These are phyloP conservation scores for Dipodomys stephensi DNA, from an alignment of 2,113 vertebrate species.

Conservation along the genomic window DNA sequence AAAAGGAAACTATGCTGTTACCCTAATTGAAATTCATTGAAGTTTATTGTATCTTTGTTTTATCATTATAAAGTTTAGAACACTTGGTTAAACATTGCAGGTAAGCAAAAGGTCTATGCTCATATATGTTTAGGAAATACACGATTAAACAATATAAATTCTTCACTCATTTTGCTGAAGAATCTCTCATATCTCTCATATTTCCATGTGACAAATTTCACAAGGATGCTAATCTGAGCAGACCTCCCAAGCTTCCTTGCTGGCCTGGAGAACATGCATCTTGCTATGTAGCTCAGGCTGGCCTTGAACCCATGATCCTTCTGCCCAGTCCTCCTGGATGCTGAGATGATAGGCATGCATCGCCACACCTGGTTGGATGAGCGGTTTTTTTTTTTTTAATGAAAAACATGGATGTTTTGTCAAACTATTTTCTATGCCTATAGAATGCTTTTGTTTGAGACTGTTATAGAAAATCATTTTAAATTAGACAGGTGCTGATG, in stretches of 20 bases:
- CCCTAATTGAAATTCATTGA: background rate
- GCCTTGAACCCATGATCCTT: background rate
- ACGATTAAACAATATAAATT: conserved; percentile 33
- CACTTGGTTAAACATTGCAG: background rate
- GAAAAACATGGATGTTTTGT: no score
- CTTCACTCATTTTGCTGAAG: background rate
- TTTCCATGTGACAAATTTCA: background rate
- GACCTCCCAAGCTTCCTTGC: background rate
- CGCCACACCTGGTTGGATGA: no score
- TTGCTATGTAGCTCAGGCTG: no score
- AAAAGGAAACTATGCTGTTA: background rate
- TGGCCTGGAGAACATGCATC: no score
- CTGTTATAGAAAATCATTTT: no score
- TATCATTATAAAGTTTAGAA: background rate
- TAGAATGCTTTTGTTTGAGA: no score
- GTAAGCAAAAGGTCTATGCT: background rate
- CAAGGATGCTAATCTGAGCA: background rate
- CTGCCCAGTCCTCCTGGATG: no score
- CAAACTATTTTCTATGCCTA: no score
- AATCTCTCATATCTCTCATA: background rate
- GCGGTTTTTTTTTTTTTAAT: no score
- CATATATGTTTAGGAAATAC: conserved; percentile 8
- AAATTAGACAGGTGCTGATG: no score
- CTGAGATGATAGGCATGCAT: no score
- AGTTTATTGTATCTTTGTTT: background rate